Percentiles rank a stretch among this genome's conserved stretches.
phyloP scores from a whole-genome alignment of 2,888 invertebrate species.

The Drosophila flavopinicola region DNA sequence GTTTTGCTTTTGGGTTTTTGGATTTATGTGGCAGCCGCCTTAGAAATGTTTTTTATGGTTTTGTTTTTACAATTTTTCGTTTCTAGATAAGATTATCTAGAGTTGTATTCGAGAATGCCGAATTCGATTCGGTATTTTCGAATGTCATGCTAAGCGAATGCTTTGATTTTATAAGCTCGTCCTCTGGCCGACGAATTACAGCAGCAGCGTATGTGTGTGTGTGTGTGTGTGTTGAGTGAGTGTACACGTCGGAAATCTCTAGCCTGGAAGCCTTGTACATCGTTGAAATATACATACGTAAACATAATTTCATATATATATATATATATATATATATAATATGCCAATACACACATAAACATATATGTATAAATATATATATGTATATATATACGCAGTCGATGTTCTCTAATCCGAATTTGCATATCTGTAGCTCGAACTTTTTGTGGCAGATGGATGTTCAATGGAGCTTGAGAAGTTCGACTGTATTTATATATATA shows the following conservation, averaged over 20 bases:
- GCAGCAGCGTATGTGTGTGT: slow-evolving; percentile 45
- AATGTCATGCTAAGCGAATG: slow-evolving; percentile 67
- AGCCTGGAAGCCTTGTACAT: slow-evolving; percentile 78
- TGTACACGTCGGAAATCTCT: slow-evolving; percentile 59
- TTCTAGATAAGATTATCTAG: slow-evolving; percentile 48
- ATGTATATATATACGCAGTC: no score
- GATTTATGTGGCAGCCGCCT: slow-evolving; percentile 33
- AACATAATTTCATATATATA: slow-evolving; percentile 67
- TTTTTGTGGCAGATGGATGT: no score
- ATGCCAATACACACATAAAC: slow-evolving; percentile 41
- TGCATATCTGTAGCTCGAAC: no score
- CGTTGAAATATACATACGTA: slow-evolving; percentile 66
- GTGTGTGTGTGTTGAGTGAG: slow-evolving; percentile 23
- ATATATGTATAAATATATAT: slow-evolving; percentile 32
- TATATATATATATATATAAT: slow-evolving; percentile 48
- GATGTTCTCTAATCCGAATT: no score
- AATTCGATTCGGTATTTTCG: slow-evolving; percentile 68
- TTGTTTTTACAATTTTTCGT: slow-evolving; percentile 16
- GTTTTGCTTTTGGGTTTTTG: slow-evolving; percentile 5
- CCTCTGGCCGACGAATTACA: slow-evolving; percentile 38
- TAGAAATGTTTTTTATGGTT: slow-evolving; percentile 28
- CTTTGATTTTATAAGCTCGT: slow-evolving; percentile 65
- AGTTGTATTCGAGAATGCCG: slow-evolving; percentile 53
- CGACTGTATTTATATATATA: no score
- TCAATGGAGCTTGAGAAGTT: no score